Percentiles rank a stretch among this genome's conserved stretches.
These are phyloP conservation scores for Spinus olivaceus DNA, from an alignment of 2,797 vertebrate genomes.

Conservation along the genomic window DNA sequence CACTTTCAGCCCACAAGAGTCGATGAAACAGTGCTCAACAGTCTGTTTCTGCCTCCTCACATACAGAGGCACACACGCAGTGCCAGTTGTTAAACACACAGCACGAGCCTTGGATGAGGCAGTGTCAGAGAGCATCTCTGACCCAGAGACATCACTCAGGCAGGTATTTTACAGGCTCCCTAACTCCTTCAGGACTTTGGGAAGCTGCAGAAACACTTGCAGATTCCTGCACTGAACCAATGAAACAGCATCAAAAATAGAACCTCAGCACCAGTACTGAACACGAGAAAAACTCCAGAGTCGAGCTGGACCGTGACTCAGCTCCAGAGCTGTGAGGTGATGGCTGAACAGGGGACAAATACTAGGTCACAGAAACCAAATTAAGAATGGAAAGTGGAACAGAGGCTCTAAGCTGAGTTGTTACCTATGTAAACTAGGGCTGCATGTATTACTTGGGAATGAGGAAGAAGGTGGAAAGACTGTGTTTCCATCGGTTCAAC, in stretches of 20 bases:
- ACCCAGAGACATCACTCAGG: background rate
- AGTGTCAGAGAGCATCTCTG: background rate
- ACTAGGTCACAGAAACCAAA: constrained; percentile 49
- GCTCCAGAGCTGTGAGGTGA: background rate
- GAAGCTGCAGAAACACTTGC: background rate
- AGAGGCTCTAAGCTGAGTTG: background rate
- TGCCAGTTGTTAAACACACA: background rate
- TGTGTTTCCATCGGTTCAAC: background rate
- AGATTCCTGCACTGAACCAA: background rate
- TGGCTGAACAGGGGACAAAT: background rate
- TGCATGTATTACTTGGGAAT: constrained; percentile 1
- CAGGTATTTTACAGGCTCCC: background rate
- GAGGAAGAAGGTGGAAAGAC: constrained; percentile 21
- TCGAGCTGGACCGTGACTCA: background rate
- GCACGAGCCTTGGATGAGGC: background rate
- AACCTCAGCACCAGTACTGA: background rate
- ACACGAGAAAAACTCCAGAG: background rate
- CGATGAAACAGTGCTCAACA: constrained; percentile 25
- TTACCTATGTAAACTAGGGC: constrained; percentile 1
- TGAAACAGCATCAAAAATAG: background rate
- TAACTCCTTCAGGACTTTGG: background rate
- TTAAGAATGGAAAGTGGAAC: constrained; percentile 22
- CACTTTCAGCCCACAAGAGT: background rate
- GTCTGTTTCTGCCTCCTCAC: background rate
- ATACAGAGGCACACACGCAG: background rate